Conservation (phyloP, 2,888 invertebrate genomes). For the Beris morrisii region DNA sequence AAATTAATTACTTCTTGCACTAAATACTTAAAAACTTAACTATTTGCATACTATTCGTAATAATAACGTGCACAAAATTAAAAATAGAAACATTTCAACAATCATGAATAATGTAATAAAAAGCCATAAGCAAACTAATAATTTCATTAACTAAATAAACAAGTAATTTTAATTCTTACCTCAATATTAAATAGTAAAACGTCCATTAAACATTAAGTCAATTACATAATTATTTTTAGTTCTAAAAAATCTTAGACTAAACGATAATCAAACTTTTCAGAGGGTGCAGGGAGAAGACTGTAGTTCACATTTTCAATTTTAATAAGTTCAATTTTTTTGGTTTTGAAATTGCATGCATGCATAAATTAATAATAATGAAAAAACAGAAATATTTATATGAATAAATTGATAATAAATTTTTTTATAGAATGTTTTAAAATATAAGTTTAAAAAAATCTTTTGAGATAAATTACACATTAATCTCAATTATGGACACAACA, state of each 20-base stretch:
- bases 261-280: conserved; percentile 55
- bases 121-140: conserved; percentile 23
- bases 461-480: conserved; percentile 17
- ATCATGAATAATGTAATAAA: conserved; percentile 7
- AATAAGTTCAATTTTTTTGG: conserved; percentile 25
- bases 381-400: conserved; percentile 37
- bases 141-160: background rate
- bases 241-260: conserved; percentile 47
- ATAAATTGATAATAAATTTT: conserved; percentile 6
- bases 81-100: background rate
- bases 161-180: conserved; percentile 15
- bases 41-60: no score
- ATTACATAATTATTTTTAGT: conserved; percentile 13
- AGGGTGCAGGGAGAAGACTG: conserved; percentile 56
- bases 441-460: conserved; percentile 20
- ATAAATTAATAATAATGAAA: conserved; percentile 9
- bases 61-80: no score
- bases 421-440: conserved; percentile 16
- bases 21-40: no score
- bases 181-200: conserved; percentile 23
- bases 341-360: conserved; percentile 8
- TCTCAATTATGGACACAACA: conserved; percentile 8
- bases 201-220: conserved; percentile 34
- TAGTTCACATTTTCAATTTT: conserved; percentile 39
- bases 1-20: no score